A percentile compares a stretch with the other conserved stretches of the same genome.
These are phyloP conservation scores for Lacerta viridis DNA, from an alignment of 2,797 vertebrate species.

Conservation along the genomic window DNA sequence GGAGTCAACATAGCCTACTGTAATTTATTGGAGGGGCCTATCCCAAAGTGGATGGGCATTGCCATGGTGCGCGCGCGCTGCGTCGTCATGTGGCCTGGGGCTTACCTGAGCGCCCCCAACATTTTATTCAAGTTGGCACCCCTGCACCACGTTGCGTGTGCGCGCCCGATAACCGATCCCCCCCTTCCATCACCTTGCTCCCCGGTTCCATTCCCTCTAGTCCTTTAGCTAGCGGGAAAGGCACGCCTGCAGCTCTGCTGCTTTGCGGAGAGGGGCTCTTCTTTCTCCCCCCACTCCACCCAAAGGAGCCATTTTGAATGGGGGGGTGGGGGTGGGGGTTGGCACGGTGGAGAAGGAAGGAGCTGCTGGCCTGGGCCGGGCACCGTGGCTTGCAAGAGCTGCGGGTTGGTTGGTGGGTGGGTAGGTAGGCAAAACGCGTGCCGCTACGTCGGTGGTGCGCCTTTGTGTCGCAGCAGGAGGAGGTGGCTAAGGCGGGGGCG, in stretches of 20 bases:
- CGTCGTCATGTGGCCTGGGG: no score
- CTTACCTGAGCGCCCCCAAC: no score
- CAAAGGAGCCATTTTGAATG: conserved; percentile 34
- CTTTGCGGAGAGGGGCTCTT: not conserved
- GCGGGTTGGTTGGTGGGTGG: not conserved
- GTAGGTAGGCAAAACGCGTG: not conserved
- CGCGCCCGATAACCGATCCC: no score
- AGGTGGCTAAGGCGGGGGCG: not conserved
- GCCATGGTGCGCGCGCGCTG: no score
- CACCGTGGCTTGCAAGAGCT: not conserved
- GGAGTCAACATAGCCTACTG: no score
- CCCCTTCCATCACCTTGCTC: not conserved
- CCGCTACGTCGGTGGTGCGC: not conserved
- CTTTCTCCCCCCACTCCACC: not conserved
- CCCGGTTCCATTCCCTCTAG: not conserved
- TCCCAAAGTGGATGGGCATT: no score
- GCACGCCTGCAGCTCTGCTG: no score
- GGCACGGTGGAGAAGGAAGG: not conserved
- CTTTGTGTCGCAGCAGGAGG: not conserved
- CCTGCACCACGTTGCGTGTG: no score
- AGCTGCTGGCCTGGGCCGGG: not conserved
- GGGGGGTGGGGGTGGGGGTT: not conserved
- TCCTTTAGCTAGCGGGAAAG: not conserved
- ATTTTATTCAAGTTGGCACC: no score
- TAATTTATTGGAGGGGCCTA: no score